A percentile compares a stretch with the other conserved stretches of the same genome.
These are phyloP conservation scores for Paramisgurnus dabryanus DNA, from an alignment of 2,113 vertebrate genomes.

Conservation along the genomic window DNA sequence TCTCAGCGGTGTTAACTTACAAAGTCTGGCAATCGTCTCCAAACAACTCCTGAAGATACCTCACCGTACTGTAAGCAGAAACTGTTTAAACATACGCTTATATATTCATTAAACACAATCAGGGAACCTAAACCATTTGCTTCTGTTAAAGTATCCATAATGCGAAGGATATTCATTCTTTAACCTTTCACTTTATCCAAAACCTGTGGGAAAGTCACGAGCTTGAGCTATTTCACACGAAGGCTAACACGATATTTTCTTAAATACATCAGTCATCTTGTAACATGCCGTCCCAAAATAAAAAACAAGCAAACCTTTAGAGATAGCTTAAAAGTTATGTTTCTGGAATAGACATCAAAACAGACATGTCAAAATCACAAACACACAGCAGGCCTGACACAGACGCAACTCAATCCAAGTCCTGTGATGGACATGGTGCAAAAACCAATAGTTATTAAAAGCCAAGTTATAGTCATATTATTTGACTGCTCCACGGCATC, in stretches of 20 bases:
- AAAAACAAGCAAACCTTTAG: background rate
- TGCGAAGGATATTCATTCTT: background rate
- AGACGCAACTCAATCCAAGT: conserved; percentile 48
- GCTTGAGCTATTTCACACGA: background rate
- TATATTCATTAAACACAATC: background rate
- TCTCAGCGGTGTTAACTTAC: conserved; percentile 67
- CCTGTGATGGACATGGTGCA: conserved; percentile 51
- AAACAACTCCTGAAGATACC: conserved; percentile 35
- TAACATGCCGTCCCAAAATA: background rate
- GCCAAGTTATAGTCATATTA: conserved; percentile 10
- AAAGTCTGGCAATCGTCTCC: conserved; percentile 53
- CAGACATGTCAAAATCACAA: background rate
- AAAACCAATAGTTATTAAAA: conserved; percentile 53
- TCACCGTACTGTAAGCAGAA: conserved; percentile 1
- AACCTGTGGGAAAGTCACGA: conserved; percentile 25
- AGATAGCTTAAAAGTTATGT: conserved; percentile 31
- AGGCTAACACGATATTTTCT: conserved; percentile 21
- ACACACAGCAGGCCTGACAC: background rate
- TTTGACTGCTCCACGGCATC: conserved; percentile 39
- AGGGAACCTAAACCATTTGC: background rate
- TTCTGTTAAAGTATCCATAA: background rate
- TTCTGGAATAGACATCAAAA: conserved; percentile 39
- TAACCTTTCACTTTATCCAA: conserved; percentile 20
- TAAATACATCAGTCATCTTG: conserved; percentile 34
- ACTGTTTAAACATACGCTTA: background rate